Evolutionary conservation across 2,797 vertebrate genomes (phyloP).

Genomic region (Sebastes elongatus): DNA sequence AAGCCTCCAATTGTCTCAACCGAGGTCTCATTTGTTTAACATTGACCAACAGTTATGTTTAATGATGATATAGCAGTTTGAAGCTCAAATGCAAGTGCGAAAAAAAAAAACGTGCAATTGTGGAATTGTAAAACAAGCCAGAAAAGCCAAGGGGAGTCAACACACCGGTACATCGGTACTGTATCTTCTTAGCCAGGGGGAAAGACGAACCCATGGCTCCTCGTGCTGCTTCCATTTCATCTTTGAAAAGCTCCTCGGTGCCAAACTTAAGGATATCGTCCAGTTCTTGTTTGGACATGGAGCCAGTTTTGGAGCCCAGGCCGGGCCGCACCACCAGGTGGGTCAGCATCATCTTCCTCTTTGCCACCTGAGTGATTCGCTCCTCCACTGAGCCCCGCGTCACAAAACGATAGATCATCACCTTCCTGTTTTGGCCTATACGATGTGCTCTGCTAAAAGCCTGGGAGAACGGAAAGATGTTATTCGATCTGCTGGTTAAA

Average conservation of each 20-base stretch:
- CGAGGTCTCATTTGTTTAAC: neutral
- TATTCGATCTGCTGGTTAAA: neutral
- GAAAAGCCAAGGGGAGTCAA: neutral
- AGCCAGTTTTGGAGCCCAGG: slow-evolving; percentile 96
- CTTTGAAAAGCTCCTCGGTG: slow-evolving; percentile 98
- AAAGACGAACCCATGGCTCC: slow-evolving; percentile 63
- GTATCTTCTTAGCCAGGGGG: neutral
- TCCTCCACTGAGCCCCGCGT: slow-evolving; percentile 96
- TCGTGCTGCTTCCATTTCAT: slow-evolving; percentile 91
- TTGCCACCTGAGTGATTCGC: slow-evolving; percentile 97
- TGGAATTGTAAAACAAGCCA: neutral
- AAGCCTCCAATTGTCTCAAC: neutral
- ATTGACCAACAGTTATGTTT: neutral
- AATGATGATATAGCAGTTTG: neutral
- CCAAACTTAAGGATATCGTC: slow-evolving; percentile 99
- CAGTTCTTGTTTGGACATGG: slow-evolving; percentile 98
- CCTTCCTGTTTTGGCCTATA: slow-evolving; percentile 97
- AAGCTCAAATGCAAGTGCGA: neutral
- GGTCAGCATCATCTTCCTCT: slow-evolving; percentile 99
- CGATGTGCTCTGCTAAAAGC: slow-evolving; percentile 97
- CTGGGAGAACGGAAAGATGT: slow-evolving; percentile 66
- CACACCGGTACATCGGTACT: neutral
- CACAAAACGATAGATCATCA: slow-evolving; percentile 99
- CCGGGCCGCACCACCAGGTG: slow-evolving; percentile 96
- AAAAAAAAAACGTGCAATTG: too few relatives aligned